Conservation (phyloP, 2,797 vertebrate genomes). For the Oophaga sylvatica region DNA sequence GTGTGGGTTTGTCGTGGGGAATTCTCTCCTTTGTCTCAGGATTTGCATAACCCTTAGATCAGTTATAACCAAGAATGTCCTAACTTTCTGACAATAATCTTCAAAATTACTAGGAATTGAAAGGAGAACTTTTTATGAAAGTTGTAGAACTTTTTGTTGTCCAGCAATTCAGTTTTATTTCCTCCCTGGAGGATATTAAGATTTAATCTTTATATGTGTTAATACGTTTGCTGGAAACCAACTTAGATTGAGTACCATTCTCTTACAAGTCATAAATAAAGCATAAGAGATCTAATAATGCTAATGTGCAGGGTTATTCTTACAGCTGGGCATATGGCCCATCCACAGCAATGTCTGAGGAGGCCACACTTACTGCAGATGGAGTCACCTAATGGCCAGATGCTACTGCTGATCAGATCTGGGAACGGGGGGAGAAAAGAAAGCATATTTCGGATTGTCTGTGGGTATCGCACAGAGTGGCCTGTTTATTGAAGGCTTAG, state of each 20-base stretch:
- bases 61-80: neutral
- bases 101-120: neutral
- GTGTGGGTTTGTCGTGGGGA: no score
- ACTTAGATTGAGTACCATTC: conserved; percentile 24
- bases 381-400: conserved; percentile 67
- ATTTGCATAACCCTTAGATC: no score
- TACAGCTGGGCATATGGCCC: conserved; percentile 70
- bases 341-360: conserved; percentile 70
- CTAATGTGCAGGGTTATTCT: conserved; percentile 74
- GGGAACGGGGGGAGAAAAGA: conserved; percentile 64
- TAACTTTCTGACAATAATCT: neutral
- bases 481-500: conserved; percentile 49
- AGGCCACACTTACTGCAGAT: conserved; percentile 70
- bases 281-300: conserved; percentile 72
- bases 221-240: conserved; percentile 14
- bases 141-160: neutral
- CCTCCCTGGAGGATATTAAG: neutral
- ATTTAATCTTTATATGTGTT: neutral
- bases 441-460: conserved; percentile 58
- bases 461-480: conserved; percentile 44
- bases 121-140: neutral
- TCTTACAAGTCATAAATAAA: conserved; percentile 70
- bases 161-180: neutral
- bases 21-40: no score
- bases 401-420: conserved; percentile 64